These are phyloP conservation scores for Boloria euphrosyne DNA, from an alignment of 2,888 invertebrate species.

Conservation along the genomic window DNA sequence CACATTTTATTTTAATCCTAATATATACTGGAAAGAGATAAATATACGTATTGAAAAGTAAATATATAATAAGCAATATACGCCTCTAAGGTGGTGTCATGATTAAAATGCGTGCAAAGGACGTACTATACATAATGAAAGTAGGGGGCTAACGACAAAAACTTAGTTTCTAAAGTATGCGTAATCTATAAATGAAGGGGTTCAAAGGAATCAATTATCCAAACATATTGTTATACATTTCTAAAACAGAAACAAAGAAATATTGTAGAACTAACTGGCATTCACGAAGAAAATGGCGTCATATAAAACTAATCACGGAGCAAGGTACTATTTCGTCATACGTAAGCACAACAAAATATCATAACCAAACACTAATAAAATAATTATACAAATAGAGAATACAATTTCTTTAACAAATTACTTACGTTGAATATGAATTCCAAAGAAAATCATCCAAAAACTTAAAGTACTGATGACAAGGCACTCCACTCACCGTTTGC, in stretches of 20 bases:
- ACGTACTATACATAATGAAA: slow-evolving; percentile 42
- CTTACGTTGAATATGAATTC: slow-evolving; percentile 82
- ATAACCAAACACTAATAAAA: slow-evolving; percentile 62
- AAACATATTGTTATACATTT: slow-evolving; percentile 21
- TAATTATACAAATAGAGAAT: slow-evolving; percentile 59
- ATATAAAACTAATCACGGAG: slow-evolving; percentile 82
- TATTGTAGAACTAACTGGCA: slow-evolving; percentile 79
- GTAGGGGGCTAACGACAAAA: slow-evolving; percentile 22
- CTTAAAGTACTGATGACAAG: slow-evolving; percentile 81
- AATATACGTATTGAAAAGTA: slow-evolving; percentile 39
- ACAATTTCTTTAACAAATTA: slow-evolving; percentile 66
- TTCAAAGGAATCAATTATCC: slow-evolving; percentile 3
- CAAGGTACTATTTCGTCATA: slow-evolving; percentile 81
- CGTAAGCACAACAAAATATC: slow-evolving; percentile 64
- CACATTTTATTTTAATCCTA: not conserved
- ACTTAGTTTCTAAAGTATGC: slow-evolving; percentile 3
- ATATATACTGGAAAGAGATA: slow-evolving; percentile 12
- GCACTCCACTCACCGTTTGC: slow-evolving; percentile 83
- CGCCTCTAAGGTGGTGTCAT: slow-evolving; percentile 68
- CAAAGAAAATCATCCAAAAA: slow-evolving; percentile 83
- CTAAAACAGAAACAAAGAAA: slow-evolving; percentile 49
- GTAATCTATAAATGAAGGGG: slow-evolving; percentile 9
- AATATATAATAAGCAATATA: slow-evolving; percentile 50
- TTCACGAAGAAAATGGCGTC: slow-evolving; percentile 83
- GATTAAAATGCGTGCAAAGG: slow-evolving; percentile 69